These are phyloP conservation scores for Stylophora pistillata DNA, from an alignment of 64 coral and sea anemone genomes.

Conservation along the genomic window DNA sequence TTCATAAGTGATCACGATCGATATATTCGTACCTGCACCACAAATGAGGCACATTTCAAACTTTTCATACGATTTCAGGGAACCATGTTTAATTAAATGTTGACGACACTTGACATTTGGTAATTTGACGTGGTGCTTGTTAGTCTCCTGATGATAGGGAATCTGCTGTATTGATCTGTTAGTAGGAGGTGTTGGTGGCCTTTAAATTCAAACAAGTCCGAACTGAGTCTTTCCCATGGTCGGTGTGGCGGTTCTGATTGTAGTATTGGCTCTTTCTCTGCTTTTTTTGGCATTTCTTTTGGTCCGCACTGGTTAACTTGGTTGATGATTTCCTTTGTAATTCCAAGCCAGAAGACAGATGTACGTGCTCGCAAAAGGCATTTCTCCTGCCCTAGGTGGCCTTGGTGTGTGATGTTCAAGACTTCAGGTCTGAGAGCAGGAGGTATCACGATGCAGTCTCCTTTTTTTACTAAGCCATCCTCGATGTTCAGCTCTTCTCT, in stretches of 20 bases:
- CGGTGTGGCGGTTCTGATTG: too few relatives aligned
- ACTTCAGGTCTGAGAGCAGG: slow-evolving; percentile 27
- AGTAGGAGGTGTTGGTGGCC: too few relatives aligned
- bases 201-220: too few relatives aligned
- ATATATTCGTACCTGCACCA: too few relatives aligned
- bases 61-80: too few relatives aligned
- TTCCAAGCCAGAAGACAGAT: slow-evolving; percentile 58
- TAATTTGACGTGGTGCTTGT: slow-evolving; percentile 20
- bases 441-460: slow-evolving; percentile 45
- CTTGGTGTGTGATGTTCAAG: slow-evolving; percentile 55
- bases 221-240: too few relatives aligned
- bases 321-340: slow-evolving; percentile 57
- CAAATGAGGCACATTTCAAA: too few relatives aligned
- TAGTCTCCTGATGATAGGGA: slow-evolving; percentile 46
- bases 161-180: slow-evolving; percentile 29
- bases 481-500: slow-evolving; percentile 54
- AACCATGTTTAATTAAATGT: too few relatives aligned
- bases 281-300: slow-evolving; percentile 17
- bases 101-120: too few relatives aligned
- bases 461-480: slow-evolving; percentile 45
- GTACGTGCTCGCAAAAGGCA: slow-evolving; percentile 56
- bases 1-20: too few relatives aligned
- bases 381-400: slow-evolving; percentile 62
- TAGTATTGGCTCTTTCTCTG: neutral
- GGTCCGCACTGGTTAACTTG: slow-evolving; percentile 36